These are phyloP conservation scores for Nyctibius bracteatus DNA, from an alignment of 2,113 vertebrate genomes.

Conservation along the genomic window DNA sequence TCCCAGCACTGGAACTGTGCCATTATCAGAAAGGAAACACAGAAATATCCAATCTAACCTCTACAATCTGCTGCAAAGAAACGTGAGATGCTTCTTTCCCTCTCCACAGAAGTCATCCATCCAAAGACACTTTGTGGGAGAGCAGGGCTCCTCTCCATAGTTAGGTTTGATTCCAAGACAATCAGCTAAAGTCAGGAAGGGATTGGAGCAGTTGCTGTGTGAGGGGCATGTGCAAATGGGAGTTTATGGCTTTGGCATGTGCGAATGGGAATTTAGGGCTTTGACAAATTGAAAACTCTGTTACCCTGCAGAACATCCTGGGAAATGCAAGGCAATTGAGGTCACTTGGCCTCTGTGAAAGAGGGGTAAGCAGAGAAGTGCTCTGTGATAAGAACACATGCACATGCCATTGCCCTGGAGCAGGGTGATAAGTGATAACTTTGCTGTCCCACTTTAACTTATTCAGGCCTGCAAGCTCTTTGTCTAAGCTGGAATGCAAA, in stretches of 20 bases:
- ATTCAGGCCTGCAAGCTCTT: background rate
- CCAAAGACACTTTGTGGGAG: background rate
- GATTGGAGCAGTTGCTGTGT: background rate
- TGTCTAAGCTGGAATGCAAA: conserved; percentile 20
- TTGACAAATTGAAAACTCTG: background rate
- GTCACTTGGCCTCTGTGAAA: background rate
- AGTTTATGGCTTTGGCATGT: background rate
- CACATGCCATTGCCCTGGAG: background rate
- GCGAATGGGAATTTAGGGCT: background rate
- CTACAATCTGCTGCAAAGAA: background rate
- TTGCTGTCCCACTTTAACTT: background rate
- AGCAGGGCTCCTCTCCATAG: background rate
- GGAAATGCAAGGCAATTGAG: background rate
- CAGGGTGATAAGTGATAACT: background rate
- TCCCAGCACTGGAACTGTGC: background rate
- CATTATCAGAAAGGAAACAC: background rate
- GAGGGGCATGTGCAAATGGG: background rate
- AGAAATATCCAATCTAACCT: conserved; percentile 5
- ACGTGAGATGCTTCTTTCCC: background rate
- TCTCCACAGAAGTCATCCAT: background rate
- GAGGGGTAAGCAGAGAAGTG: background rate
- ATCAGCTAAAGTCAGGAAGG: background rate
- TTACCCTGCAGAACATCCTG: background rate
- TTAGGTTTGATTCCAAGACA: background rate
- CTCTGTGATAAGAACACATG: background rate